Conservation (phyloP, 2,888 invertebrate species). For the Yponomeuta evonymella region DNA sequence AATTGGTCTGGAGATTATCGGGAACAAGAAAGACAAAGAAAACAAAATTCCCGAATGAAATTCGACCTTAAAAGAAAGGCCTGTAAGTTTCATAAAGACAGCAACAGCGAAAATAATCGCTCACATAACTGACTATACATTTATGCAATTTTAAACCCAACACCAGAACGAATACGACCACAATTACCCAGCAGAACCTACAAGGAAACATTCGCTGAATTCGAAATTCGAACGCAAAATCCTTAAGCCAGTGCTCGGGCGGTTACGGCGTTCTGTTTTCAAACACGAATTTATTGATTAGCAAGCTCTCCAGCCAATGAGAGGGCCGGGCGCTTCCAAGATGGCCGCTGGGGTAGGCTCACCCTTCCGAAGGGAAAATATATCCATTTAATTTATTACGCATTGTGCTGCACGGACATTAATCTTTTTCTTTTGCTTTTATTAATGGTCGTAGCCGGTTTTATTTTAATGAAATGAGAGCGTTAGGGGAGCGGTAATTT, state of each 20-base stretch:
- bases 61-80: not conserved
- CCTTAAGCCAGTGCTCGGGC: not conserved
- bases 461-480: slow-evolving; percentile 68
- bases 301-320: slow-evolving; percentile 56
- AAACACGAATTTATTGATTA: slow-evolving; percentile 55
- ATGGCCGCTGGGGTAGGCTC: slow-evolving; percentile 62
- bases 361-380: slow-evolving; percentile 48
- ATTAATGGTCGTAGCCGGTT: slow-evolving; percentile 65
- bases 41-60: not conserved
- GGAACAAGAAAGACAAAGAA: not conserved
- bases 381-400: slow-evolving; percentile 69
- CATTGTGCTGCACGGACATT: slow-evolving; percentile 67
- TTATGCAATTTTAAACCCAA: not conserved
- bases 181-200: not conserved
- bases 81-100: not conserved
- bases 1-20: not conserved
- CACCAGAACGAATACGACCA: not conserved
- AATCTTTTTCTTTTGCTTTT: slow-evolving; percentile 66
- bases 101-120: not conserved
- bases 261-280: slow-evolving; percentile 29
- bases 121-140: not conserved
- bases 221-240: not conserved
- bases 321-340: slow-evolving; percentile 38
- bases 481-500: slow-evolving; percentile 12
- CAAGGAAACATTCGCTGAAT: not conserved